Conservation (phyloP, 2,888 invertebrate species). For the Melinaea menophilus region DNA sequence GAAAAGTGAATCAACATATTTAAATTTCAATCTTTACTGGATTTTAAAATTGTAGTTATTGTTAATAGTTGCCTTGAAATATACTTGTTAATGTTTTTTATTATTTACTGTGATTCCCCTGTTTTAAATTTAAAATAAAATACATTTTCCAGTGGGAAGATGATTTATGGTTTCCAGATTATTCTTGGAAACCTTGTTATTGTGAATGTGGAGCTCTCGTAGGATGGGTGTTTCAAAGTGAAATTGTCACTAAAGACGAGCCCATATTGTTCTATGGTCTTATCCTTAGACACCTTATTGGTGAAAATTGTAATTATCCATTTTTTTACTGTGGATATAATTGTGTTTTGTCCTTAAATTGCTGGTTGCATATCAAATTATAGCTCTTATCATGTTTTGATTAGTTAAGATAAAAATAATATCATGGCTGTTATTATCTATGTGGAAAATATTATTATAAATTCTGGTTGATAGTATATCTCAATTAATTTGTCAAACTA, state of each 20-base stretch:
- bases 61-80: too few relatives aligned
- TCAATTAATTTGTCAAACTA: too few relatives aligned
- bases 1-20: too few relatives aligned
- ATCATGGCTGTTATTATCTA: conserved; percentile 9
- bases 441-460: conserved; percentile 5
- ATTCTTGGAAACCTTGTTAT: conserved; percentile 75
- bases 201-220: conserved; percentile 77
- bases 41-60: too few relatives aligned
- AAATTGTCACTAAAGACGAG: conserved; percentile 40
- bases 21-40: too few relatives aligned
- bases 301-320: conserved; percentile 58
- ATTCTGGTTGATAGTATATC: too few relatives aligned
- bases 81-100: too few relatives aligned
- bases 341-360: conserved; percentile 34
- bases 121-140: background rate
- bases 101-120: background rate
- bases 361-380: conserved; percentile 7
- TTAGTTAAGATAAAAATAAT: background rate
- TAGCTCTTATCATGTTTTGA: background rate
- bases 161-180: conserved; percentile 79
- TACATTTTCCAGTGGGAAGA: conserved; percentile 69
- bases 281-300: conserved; percentile 49
- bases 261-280: conserved; percentile 48
- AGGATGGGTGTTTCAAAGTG: conserved; percentile 75
- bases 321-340: conserved; percentile 26